Evolutionary conservation across 1,140 invertebrate species (phyloP).

Genomic region (Drosophila obscura): DNA sequence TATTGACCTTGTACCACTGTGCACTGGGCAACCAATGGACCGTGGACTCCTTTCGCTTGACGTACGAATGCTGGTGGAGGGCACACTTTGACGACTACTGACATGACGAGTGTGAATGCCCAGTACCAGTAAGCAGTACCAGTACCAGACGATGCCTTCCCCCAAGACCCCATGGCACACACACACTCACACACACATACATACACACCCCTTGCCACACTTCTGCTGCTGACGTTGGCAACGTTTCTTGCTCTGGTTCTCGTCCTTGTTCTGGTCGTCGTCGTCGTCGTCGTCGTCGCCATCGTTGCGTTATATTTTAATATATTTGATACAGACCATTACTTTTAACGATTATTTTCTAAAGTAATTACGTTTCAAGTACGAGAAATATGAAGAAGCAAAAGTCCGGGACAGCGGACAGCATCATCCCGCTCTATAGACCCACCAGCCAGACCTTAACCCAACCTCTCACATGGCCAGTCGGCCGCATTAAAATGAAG

Average conservation of each 20-base stretch:
- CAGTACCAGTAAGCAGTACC: constrained; percentile 13
- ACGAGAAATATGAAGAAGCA: constrained; percentile 80
- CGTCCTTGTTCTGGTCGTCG: constrained; percentile 38
- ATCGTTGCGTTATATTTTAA: constrained; percentile 80
- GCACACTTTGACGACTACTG: constrained; percentile 72
- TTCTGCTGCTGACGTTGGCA: constrained; percentile 42
- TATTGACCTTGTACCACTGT: constrained; percentile 19
- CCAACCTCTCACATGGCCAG: constrained; percentile 57
- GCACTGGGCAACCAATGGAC: constrained; percentile 57
- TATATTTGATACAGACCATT: constrained; percentile 84
- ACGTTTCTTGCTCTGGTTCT: constrained; percentile 15
- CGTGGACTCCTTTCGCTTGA: constrained; percentile 58
- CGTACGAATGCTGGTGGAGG: constrained; percentile 50
- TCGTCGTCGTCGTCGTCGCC: constrained; percentile 29
- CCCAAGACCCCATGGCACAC: neutral
- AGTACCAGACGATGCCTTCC: constrained; percentile 25
- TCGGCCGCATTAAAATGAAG: constrained; percentile 76
- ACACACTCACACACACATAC: neutral
- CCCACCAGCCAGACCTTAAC: constrained; percentile 1
- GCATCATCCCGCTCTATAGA: constrained; percentile 8
- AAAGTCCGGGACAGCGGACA: constrained; percentile 30
- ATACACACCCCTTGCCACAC: neutral
- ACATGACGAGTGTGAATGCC: constrained; percentile 78
- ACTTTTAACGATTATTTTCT: constrained; percentile 84
- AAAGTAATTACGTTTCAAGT: constrained; percentile 84